phyloP scores from a whole-genome alignment of 2,888 invertebrate genomes.

The Aporophyla lueneburgensis region DNA sequence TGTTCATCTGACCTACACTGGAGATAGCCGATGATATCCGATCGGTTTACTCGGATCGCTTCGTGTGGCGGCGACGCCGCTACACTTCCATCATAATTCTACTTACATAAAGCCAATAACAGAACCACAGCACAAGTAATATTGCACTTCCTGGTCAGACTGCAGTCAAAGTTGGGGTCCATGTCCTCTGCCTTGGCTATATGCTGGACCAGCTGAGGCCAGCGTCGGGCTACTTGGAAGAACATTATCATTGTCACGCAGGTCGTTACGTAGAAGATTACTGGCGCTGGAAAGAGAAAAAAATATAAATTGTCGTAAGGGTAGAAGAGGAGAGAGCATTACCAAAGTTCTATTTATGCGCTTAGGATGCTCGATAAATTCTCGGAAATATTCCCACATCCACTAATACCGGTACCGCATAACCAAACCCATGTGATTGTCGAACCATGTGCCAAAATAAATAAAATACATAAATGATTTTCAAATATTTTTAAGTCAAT shows the following conservation, averaged over 20 bases:
- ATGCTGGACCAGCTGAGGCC: slow-evolving; percentile 79
- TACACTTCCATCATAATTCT: not conserved
- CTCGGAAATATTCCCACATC: too few relatives aligned
- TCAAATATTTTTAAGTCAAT: too few relatives aligned
- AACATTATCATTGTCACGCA: slow-evolving; percentile 82
- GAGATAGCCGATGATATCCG: too few relatives aligned
- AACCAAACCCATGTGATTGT: too few relatives aligned
- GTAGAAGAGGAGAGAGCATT: not conserved
- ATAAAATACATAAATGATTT: too few relatives aligned
- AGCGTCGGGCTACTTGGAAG: slow-evolving; percentile 77
- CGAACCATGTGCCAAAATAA: too few relatives aligned
- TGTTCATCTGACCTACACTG: too few relatives aligned
- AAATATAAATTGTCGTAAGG: slow-evolving; percentile 18
- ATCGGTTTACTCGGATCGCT: too few relatives aligned
- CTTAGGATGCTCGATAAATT: too few relatives aligned
- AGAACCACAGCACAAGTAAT: slow-evolving; percentile 81
- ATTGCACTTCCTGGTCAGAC: slow-evolving; percentile 77
- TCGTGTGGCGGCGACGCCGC: too few relatives aligned
- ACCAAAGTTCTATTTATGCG: too few relatives aligned
- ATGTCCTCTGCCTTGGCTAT: slow-evolving; percentile 79
- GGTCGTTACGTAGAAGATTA: slow-evolving; percentile 82
- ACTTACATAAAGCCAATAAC: slow-evolving; percentile 78
- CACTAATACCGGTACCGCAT: too few relatives aligned
- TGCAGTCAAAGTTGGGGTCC: slow-evolving; percentile 78
- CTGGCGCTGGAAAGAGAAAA: slow-evolving; percentile 74